Conservation (phyloP, 1,140 invertebrate species). For the Phortica variegata region DNA sequence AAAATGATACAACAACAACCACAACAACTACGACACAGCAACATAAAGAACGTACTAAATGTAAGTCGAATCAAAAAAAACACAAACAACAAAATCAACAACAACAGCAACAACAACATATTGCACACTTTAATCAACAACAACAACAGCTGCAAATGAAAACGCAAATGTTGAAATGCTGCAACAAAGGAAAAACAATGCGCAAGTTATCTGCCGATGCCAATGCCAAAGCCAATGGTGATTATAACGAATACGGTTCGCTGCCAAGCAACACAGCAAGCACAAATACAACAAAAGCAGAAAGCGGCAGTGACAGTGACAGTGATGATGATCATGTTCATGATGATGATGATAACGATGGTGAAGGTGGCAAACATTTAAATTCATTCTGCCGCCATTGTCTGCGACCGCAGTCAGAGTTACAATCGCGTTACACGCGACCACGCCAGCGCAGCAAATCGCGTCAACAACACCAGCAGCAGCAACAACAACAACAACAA, state of each 20-base stretch:
- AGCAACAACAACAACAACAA: conserved; percentile 6
- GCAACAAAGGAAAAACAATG: conserved; percentile 10
- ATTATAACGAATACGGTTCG: background rate
- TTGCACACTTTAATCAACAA: conserved; percentile 3
- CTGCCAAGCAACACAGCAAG: background rate
- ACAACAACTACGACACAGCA: background rate
- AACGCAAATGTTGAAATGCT: conserved; percentile 30
- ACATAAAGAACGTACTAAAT: conserved; percentile 1
- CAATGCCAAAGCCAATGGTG: too few species aligned
- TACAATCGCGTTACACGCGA: conserved; percentile 18
- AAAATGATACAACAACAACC: background rate
- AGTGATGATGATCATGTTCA: conserved; percentile 5
- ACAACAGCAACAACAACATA: conserved; percentile 20
- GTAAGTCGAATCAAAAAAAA: background rate
- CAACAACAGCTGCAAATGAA: conserved; percentile 22
- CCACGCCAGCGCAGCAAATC: conserved; percentile 24
- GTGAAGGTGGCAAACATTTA: conserved; percentile 1
- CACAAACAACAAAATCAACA: conserved; percentile 8
- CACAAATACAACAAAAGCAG: conserved; percentile 16
- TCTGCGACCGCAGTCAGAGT: conserved; percentile 33
- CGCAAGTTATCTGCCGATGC: conserved; percentile 21
- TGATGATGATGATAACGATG: background rate
- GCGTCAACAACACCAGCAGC: conserved; percentile 3
- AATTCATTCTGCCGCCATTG: conserved; percentile 40
- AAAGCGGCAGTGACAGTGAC: conserved; percentile 1